These are phyloP conservation scores for Peromyscus eremicus DNA, from an alignment of 2,797 vertebrate species.

Conservation along the genomic window DNA sequence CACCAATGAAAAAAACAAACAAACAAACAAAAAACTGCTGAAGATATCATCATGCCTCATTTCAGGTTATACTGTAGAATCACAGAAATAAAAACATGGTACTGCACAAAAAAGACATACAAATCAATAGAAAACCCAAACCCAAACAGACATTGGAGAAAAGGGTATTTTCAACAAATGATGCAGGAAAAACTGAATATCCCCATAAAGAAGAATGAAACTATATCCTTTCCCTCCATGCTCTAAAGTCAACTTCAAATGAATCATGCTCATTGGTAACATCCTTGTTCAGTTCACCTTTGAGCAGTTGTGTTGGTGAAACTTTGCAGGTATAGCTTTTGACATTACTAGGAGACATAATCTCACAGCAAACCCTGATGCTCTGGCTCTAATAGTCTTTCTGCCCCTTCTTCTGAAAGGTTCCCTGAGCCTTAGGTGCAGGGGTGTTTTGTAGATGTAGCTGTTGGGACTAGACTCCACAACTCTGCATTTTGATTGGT, in stretches of 20 bases:
- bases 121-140: neutral
- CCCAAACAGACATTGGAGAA: neutral
- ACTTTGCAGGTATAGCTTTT: neutral
- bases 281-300: neutral
- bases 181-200: neutral
- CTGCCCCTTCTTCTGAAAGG: neutral
- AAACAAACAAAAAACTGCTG: neutral
- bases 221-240: neutral
- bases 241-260: neutral
- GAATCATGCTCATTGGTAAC: neutral
- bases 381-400: neutral
- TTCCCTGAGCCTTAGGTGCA: neutral
- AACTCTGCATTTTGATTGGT: neutral
- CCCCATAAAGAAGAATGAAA: neutral
- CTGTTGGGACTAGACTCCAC: neutral
- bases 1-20: neutral
- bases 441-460: neutral
- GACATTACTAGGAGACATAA: neutral
- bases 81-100: neutral
- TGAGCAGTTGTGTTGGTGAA: neutral
- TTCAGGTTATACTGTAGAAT: neutral
- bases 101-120: neutral
- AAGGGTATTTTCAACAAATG: neutral
- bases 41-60: neutral
- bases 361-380: neutral